These are phyloP conservation scores for Molossus molossus DNA, from an alignment of 2,797 vertebrate species.

Conservation along the genomic window DNA sequence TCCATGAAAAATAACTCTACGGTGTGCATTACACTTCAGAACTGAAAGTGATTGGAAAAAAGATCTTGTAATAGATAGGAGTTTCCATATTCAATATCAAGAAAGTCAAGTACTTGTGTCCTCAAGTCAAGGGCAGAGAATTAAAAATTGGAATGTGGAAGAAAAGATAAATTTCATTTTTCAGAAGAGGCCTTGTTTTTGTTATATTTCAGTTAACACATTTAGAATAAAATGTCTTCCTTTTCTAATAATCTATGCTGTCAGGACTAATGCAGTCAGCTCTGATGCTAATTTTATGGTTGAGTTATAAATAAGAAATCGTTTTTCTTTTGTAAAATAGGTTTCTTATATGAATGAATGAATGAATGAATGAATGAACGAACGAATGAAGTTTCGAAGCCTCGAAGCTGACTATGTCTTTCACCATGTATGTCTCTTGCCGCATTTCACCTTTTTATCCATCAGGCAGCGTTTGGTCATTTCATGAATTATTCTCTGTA, in stretches of 20 bases:
- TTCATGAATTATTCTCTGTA: conserved; percentile 79
- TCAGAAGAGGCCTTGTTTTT: conserved; percentile 47
- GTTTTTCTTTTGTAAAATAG: not conserved
- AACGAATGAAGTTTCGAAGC: not conserved
- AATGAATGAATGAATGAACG: not conserved
- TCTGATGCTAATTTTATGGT: conserved; percentile 34
- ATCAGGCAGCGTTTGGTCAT: conserved; percentile 71
- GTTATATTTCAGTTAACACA: conserved; percentile 14
- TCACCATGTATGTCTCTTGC: conserved; percentile 42
- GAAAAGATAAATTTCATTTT: conserved; percentile 42
- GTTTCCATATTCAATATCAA: conserved; percentile 1
- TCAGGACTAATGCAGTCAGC: not conserved
- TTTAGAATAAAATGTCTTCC: conserved; percentile 38
- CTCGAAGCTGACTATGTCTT: not conserved
- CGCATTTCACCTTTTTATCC: conserved; percentile 53
- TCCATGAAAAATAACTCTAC: not conserved
- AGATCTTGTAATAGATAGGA: not conserved
- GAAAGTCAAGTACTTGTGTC: not conserved
- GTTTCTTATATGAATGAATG: conserved; percentile 37
- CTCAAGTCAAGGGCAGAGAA: conserved; percentile 44
- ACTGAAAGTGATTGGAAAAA: conserved; percentile 1
- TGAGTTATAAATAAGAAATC: conserved; percentile 53
- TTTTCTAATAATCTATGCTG: conserved; percentile 16
- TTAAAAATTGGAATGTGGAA: conserved; percentile 37
- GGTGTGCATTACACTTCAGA: not conserved